Base-by-base conservation (phyloP, 2,113 vertebrate species). In the Pelusios castaneus region DNA sequence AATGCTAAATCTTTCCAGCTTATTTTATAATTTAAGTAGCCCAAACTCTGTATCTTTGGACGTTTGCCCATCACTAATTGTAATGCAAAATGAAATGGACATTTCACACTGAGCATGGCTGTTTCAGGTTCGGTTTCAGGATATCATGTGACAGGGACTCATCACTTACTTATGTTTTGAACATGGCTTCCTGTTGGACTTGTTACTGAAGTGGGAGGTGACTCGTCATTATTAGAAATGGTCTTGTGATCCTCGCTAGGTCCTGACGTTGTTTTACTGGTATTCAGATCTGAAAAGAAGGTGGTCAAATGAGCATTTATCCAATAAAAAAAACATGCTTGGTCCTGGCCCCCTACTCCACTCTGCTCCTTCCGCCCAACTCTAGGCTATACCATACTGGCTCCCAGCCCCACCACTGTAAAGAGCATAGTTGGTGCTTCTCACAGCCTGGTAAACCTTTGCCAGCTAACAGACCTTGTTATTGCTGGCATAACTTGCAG, bases 121-220 rank as follows among this genome's bases (percentile, higher is more conserved):
- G 77, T 10, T 41, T 41, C n/a, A 41, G 67, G 27, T 41, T 7
- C 70, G 52, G 17, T 90, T 87, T 47, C 63, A 79, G 49, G 34
- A 79, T 43, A 81, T 70, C 2, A 3, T 21, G 75, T 5, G 38
- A 47, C 27, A 81, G 51, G 82, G 9, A 90, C 63, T 79, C 73
- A 91, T 89, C 67, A 70, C 91, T 94, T 93, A 96, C 97, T 45
- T 92, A 88, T 55, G 24, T 73, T 88, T 89, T 19, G 56, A 89
- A 80, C 10, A 38, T 58, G 31, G 43, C 5, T 55, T 8, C 31
- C 25, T 83, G 27, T 4, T 85, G 41, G 8, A 17, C 19, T 38
- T 38, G 25, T 17, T 63, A 9, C n/a, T 10, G 67, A n/a, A 73
- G 8, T 2, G 45, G 52, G 47, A n/a, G 43, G 31, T 38, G 31